Base-by-base conservation (phyloP, 2,888 invertebrate species). In the Linhomoeus sp. region DNA sequence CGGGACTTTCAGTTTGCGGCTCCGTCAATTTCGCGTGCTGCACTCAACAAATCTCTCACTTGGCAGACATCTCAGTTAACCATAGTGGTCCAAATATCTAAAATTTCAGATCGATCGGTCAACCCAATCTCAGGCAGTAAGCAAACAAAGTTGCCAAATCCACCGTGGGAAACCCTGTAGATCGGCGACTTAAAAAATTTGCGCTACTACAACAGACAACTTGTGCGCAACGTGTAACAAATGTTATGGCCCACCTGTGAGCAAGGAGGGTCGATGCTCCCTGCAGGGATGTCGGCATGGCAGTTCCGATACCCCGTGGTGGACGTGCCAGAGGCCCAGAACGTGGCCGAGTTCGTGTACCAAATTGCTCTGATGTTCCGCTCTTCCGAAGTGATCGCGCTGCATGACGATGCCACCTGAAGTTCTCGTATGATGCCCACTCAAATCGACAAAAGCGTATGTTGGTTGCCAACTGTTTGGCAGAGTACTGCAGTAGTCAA, bases 321-420 rank as follows among this genome's bases (percentile, higher is more conserved):
- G 64, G 45, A 65, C 64, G 51, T 66, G 65, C 62, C 62, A 63
- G 17, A 66, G 55, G 2, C 66, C 66, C 19, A 66, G 54, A 20
- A 54, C 56, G 51, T 66, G 66, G 1, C 66, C 66, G 14, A 66
- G 49, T 51, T 66, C 66, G 47, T 66, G 66, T 1, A 66, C 56
- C 24, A 65, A 50, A 35, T 55, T 58, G 48, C 59, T 55, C 23
- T 55, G 50, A 39, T 56, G 52, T 7, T 56, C 58, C 0, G 45
- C 46, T 2, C 45, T 44, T 7, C 64, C 64, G 45, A 58, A 64
- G 19, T 52, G 53, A 44, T 58, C 53, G 5, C 56, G 55, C 24
- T 60, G 59, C 43, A 65, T 53, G 14, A 63, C 55, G 2, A 57
- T 56, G 5, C 65, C 64, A 24, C 65, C 65, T 63, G 46, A 14